Evolutionary conservation across 2,797 vertebrate genomes (phyloP), one percentile per base, ranked within the genome.

Genomic region (Coregonus sp.): DNA sequence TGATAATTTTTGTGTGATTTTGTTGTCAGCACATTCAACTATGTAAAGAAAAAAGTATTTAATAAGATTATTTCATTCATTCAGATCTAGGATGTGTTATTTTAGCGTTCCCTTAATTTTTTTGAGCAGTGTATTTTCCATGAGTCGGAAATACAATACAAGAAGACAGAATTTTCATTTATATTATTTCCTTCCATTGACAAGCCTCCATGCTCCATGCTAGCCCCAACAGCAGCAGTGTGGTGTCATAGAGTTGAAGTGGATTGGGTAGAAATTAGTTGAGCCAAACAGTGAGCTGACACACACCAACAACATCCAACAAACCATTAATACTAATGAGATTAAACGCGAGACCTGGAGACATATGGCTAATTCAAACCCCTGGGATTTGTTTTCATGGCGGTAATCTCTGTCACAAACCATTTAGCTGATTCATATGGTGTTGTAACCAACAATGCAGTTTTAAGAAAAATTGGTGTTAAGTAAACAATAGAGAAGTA

Each of bases 81-180:
- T 25, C 25, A 1, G 25, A 25, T 25, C 25, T 25, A 25, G 25
- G 25, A 25, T 25, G 25, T 25, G 25, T 25, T 25, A 25, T 25
- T 25, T 25, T 25, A 25, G 25, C 25, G 25, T 25, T 25, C 25
- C 25, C 25, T 25, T 25, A 0, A 25, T 25, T 25, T 25, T 25
- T 25, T 25, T 25, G 25, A 25, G 25, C 25, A 25, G 25, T 25
- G 25, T 25, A 25, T 77, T 68, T 54, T 54, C 74, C 72, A 35
- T 66, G 69, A 63, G 52, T 35, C 56, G 69, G 51, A 67, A n/a
- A 37, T 65, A 68, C 70, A 76, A 73, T 76, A 15, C 20, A 56
- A 56, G 61, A 56, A 65, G 3, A 20, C 52, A 72, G 67, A 15
- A 82, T 85, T 82, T 82, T 76, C 81, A 82, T 85, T 81, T 81